Evolutionary conservation across 2,888 invertebrate genomes (phyloP), one percentile per base, ranked within the genome.

Genomic region (Boloria selene): DNA sequence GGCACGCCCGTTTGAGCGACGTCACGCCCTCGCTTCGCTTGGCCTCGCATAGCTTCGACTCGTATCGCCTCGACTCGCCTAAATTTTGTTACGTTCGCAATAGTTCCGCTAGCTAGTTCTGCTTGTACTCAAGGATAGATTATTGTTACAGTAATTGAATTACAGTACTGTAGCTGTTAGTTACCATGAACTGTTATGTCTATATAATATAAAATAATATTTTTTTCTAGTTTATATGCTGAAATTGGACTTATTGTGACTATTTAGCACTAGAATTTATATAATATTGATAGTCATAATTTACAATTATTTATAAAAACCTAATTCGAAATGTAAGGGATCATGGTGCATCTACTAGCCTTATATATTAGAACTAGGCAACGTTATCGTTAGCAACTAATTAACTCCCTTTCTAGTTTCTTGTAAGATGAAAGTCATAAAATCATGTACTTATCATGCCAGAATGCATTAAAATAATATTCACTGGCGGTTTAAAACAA

Each of bases 1-100:
- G 95, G 95, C 72, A 95, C 95, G 4, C 95, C 95, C 13, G 95
- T 95, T 74, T 95, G 92, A 92, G 45, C 31, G 26, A 13, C 53
- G n/a, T 45, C 26, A 13, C 49, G 31, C 16, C 14, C 56, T 45
- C 50, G 44, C 31, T 26, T 56, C 67, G 53, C 45, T 22, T 52
- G 17, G 54, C 10, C 18, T 26, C 59, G 22, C 47, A 45, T 26
- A 26, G 17, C 31, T 56, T 47, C 61, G 31, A 7, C 45, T 16
- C 17, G 16, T 17, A 13, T n/a, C 44, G 31, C 31, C 31, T 31
- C 31, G 31, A 31, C 31, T 31, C 31, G 31, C 31, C 31, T 31
- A 31, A 31, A 10, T 31, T 22, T 45, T 45, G 22, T 45, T 55
- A 22, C 13, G 45, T 56, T 22, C 22, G 56, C 56, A 45, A 44